Evolutionary conservation across 1,140 invertebrate genomes (phyloP).

Genomic region (Papilio aristodemus): DNA sequence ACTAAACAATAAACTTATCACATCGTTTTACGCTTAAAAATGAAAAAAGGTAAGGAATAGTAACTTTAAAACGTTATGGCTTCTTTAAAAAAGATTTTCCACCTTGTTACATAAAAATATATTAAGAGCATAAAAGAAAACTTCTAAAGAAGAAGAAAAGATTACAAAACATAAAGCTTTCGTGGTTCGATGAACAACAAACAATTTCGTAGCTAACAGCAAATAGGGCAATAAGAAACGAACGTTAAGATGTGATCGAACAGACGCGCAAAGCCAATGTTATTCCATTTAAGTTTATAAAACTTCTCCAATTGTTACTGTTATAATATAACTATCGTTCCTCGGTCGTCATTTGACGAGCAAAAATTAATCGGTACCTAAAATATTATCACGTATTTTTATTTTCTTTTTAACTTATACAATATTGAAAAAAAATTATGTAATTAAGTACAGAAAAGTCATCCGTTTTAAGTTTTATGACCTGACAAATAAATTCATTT

Average conservation of each 20-base stretch:
- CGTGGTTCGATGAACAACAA: conserved; percentile 10
- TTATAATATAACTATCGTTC: not conserved
- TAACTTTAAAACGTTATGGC: not conserved
- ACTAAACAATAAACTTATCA: not conserved
- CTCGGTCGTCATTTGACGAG: not conserved
- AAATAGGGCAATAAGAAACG: conserved; percentile 8
- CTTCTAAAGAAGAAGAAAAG: not conserved
- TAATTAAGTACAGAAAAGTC: too few relatives aligned
- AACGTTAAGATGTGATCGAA: conserved; percentile 6
- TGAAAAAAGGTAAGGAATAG: not conserved
- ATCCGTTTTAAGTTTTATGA: not conserved
- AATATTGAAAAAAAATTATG: too few relatives aligned
- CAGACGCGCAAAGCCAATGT: conserved; percentile 1
- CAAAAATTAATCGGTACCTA: not conserved
- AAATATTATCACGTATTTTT: too few relatives aligned
- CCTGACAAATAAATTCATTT: not conserved
- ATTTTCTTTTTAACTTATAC: too few relatives aligned
- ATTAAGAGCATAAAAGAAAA: not conserved
- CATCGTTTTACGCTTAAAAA: not conserved
- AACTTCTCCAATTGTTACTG: not conserved
- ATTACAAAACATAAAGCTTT: not conserved
- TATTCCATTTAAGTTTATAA: conserved; percentile 3
- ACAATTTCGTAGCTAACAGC: conserved; percentile 16
- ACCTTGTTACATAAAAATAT: too few relatives aligned
- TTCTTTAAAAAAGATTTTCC: not conserved